Conservation (phyloP, 1,140 invertebrate species). For the Spodoptera litura region DNA sequence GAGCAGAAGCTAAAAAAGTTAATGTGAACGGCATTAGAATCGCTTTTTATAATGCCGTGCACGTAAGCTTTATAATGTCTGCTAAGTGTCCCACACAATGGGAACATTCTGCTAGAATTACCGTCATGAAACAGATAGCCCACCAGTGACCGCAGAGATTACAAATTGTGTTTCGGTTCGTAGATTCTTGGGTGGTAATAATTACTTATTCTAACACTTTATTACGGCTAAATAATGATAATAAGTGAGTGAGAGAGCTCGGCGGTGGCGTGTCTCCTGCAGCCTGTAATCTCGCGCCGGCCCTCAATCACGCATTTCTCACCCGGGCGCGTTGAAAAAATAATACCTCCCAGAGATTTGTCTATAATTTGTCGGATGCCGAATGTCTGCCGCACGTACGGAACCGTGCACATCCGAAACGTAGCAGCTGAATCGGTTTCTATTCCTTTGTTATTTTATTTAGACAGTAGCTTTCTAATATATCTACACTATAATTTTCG, state of each 20-base stretch:
- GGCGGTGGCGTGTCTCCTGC: conserved; percentile 72
- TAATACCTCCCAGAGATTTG: conserved; percentile 79
- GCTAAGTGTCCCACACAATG: conserved; percentile 41
- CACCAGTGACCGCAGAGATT: conserved; percentile 51
- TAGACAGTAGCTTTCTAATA: conserved; percentile 72
- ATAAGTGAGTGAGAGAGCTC: conserved; percentile 73
- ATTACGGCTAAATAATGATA: conserved; percentile 83
- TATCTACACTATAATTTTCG: conserved; percentile 57
- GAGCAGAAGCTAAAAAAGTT: conserved; percentile 55
- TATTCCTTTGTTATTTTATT: conserved; percentile 66
- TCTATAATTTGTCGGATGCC: conserved; percentile 83
- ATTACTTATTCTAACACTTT: conserved; percentile 79
- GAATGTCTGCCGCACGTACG: conserved; percentile 65
- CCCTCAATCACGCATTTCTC: conserved; percentile 84
- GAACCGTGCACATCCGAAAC: conserved; percentile 46
- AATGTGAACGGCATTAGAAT: conserved; percentile 51
- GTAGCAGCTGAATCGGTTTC: conserved; percentile 59
- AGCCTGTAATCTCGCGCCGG: conserved; percentile 82
- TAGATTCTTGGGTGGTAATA: conserved; percentile 78
- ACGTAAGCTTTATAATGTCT: conserved; percentile 47
- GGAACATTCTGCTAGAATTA: conserved; percentile 38
- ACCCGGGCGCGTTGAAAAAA: conserved; percentile 84
- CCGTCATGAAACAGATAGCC: conserved; percentile 43
- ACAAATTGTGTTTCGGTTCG: conserved; percentile 46
- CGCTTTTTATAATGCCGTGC: conserved; percentile 44